Percentiles rank a stretch among this genome's conserved stretches.
Conservation (phyloP, 2,113 vertebrate genomes). For the Neodon shergylaensis region DNA sequence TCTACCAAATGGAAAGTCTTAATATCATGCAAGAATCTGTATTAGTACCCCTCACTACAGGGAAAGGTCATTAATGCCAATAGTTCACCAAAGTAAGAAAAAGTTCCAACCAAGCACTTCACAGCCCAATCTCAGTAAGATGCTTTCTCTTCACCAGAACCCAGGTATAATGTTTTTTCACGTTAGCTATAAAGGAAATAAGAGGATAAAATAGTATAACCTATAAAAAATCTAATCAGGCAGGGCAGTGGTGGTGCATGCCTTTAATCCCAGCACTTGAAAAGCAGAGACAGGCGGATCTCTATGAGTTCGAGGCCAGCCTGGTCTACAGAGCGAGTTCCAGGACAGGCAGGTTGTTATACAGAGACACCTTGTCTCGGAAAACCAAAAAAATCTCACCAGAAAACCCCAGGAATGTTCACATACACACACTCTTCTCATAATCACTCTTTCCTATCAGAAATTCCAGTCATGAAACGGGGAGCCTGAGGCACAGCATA, state of each 20-base stretch:
- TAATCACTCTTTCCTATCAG: not conserved
- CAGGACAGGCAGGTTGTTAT: too few species aligned
- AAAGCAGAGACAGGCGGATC: too few species aligned
- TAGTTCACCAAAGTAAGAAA: not conserved
- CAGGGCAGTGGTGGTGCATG: too few species aligned
- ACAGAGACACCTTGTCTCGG: too few species aligned
- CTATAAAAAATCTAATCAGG: not conserved
- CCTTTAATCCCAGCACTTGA: too few species aligned
- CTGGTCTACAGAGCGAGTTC: too few species aligned
- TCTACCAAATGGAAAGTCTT: constrained; percentile 22
- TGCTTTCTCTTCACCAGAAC: not conserved
- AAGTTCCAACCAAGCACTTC: not conserved
- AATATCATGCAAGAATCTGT: not conserved
- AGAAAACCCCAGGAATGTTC: not conserved
- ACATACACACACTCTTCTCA: not conserved
- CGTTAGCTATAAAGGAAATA: not conserved
- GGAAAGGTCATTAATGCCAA: constrained; percentile 35
- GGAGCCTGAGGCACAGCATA: not conserved
- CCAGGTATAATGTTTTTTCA: not conserved
- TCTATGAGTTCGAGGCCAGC: too few species aligned
- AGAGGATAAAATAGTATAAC: constrained; percentile 5
- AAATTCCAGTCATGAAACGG: not conserved
- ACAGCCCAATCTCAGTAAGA: not conserved
- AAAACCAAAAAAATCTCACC: too few species aligned
- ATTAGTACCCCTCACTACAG: not conserved